Conservation (phyloP, 2,797 vertebrate genomes). For the Pygocentrus nattereri region DNA sequence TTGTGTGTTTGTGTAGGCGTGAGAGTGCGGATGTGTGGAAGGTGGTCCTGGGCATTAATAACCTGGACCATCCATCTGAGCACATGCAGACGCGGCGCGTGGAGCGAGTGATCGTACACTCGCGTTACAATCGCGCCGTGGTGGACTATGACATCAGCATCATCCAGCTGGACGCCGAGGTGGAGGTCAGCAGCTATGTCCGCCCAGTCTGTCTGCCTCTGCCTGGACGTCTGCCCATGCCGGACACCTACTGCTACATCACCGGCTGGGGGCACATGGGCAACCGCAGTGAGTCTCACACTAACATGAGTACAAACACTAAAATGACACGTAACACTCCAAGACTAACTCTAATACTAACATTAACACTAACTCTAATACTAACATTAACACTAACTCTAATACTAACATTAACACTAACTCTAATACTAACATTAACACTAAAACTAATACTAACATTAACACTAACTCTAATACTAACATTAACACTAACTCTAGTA, state of each 20-base stretch:
- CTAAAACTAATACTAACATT: no score
- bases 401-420: no score
- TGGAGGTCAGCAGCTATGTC: constrained; percentile 84
- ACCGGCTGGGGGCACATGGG: constrained; percentile 97
- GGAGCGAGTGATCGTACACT: constrained; percentile 87
- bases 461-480: no score
- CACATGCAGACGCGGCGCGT: constrained; percentile 88
- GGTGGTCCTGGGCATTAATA: constrained; percentile 92
- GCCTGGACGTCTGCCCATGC: constrained; percentile 73
- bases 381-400: no score
- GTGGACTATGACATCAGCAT: constrained; percentile 97
- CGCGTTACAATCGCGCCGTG: constrained; percentile 90
- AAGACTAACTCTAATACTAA: no score
- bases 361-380: no score
- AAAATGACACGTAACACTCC: neutral
- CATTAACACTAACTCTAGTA: no score
- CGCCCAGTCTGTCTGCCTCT: constrained; percentile 89
- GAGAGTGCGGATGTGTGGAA: constrained; percentile 89
- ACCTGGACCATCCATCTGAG: constrained; percentile 88
- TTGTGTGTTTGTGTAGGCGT: constrained; percentile 73
- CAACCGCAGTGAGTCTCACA: constrained; percentile 86
- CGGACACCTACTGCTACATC: constrained; percentile 95
- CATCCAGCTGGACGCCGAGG: constrained; percentile 85
- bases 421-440: no score
- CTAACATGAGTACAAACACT: constrained; percentile 30